Evolutionary conservation across 2,888 invertebrate species (phyloP), one percentile per base, ranked within the genome.

Genomic region (Morinoia aosen): DNA sequence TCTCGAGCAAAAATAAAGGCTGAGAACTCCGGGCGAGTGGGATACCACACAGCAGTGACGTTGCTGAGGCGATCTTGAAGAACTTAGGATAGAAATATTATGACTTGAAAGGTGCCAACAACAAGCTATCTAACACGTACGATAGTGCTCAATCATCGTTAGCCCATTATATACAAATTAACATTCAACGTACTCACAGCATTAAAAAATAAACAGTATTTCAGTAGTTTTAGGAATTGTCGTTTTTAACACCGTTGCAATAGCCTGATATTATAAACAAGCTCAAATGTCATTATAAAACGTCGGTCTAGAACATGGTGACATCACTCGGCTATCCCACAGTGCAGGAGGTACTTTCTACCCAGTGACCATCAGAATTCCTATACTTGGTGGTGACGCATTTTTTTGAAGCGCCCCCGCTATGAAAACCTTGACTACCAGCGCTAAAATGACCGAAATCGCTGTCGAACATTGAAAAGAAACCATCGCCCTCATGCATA

Each of bases 381-480:
- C 93, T 56, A 33, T 93, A 93, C 33, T 93, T 56, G 10, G 56
- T 93, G 58, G 93, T 93, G 8, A 93, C 93, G 93, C 93, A 93
- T 93, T 57, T 56, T 33, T 93, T 39, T 33, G 93, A 48, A 11
- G 57, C 57, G 93, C 57, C 93, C 19, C 57, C 57, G 8, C 93
- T 57, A 0, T 25, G 58, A 48, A 93, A 93, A 10, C 93, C 93
- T 0, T 48, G 33, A 14, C 93, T 48, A 19, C 57, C 58, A 33
- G 56, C 8, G n/a, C 93, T 57, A 33, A 57, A 57, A 39, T 57
- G 57, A 33, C 57, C 93, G n/a, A 93, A 93, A 33, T 57, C 93
- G 16, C n/a, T n/a, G 57, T 93, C 93, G 57, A 93, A 93, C 93
- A 93, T 93, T 12, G 93, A 57, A 33, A 93, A 93, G 58, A 93